A percentile compares a stretch with the other conserved stretches of the same genome.
These are phyloP conservation scores for Drosophila subquinaria DNA, from an alignment of 2,888 invertebrate species.

Conservation along the genomic window DNA sequence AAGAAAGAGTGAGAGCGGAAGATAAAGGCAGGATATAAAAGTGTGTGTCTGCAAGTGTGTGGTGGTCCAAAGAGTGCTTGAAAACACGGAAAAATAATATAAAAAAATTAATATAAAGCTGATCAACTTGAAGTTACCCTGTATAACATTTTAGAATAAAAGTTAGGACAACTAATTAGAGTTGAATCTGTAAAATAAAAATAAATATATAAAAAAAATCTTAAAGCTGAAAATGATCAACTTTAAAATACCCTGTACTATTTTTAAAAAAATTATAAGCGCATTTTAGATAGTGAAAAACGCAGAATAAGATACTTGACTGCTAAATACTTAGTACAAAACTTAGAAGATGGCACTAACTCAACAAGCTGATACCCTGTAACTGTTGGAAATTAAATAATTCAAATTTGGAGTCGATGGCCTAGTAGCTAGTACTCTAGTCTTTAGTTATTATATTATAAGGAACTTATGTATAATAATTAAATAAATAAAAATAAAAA, in stretches of 20 bases:
- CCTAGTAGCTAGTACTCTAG: too few species aligned
- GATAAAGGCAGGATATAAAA: not conserved
- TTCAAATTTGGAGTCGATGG: too few species aligned
- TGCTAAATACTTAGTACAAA: not conserved
- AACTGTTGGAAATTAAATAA: not conserved
- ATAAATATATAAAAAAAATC: not conserved
- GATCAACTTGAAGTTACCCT: slow-evolving; percentile 8
- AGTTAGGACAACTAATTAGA: not conserved
- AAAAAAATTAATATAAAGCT: not conserved
- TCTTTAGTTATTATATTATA: too few species aligned
- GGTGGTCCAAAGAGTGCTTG: slow-evolving; percentile 24
- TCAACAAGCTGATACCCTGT: not conserved
- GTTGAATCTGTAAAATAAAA: not conserved
- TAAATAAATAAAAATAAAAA: too few species aligned
- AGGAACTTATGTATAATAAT: too few species aligned
- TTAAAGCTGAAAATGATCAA: not conserved
- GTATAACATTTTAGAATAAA: not conserved
- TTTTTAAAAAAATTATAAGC: not conserved
- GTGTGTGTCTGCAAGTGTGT: slow-evolving; percentile 1
- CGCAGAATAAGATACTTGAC: too few species aligned
- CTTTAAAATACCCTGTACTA: not conserved
- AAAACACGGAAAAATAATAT: slow-evolving; percentile 16
- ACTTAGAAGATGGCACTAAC: not conserved
- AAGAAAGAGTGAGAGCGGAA: not conserved
- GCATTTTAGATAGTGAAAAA: too few species aligned